These are phyloP conservation scores for Bergia puertoricense DNA, from an alignment of 92 coral and sea anemone genomes.

Conservation along the genomic window DNA sequence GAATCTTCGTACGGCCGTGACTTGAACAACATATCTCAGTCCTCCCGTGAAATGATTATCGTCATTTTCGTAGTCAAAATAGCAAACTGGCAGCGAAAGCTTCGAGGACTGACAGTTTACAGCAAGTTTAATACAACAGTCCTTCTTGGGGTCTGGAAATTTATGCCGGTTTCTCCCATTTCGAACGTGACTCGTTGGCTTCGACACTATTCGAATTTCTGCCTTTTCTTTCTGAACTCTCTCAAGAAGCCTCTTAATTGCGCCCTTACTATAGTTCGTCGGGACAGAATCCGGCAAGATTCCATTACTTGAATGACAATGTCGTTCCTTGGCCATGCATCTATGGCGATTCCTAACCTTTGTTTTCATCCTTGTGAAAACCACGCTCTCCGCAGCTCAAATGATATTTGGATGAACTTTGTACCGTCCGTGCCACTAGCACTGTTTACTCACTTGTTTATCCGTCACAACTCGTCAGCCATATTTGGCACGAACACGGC, in stretches of 20 bases:
- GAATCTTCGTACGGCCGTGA: constrained; percentile 65
- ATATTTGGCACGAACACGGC: background rate
- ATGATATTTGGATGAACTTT: constrained; percentile 1
- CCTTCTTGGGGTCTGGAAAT: constrained; percentile 91
- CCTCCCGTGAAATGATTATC: constrained; percentile 61
- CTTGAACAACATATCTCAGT: constrained; percentile 69
- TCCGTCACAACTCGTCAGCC: background rate
- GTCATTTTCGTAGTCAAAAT: constrained; percentile 63
- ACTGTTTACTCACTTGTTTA: background rate
- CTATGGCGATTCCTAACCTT: background rate
- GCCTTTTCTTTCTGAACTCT: constrained; percentile 68
- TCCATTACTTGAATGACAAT: background rate
- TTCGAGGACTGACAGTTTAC: constrained; percentile 62
- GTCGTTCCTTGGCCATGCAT: constrained; percentile 28
- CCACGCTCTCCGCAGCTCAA: background rate
- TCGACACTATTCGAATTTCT: constrained; percentile 52
- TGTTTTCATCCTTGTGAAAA: constrained; percentile 5
- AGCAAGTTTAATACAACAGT: constrained; percentile 68
- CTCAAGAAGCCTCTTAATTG: constrained; percentile 70
- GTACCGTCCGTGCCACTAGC: background rate
- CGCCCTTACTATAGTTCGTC: constrained; percentile 32
- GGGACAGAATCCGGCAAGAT: constrained; percentile 25
- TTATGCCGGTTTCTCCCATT: constrained; percentile 80
- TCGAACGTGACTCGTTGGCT: constrained; percentile 70
- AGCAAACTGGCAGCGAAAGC: constrained; percentile 68